phyloP scores from a whole-genome alignment of 2,113 vertebrate genomes.

The Oplegnathus fasciatus region DNA sequence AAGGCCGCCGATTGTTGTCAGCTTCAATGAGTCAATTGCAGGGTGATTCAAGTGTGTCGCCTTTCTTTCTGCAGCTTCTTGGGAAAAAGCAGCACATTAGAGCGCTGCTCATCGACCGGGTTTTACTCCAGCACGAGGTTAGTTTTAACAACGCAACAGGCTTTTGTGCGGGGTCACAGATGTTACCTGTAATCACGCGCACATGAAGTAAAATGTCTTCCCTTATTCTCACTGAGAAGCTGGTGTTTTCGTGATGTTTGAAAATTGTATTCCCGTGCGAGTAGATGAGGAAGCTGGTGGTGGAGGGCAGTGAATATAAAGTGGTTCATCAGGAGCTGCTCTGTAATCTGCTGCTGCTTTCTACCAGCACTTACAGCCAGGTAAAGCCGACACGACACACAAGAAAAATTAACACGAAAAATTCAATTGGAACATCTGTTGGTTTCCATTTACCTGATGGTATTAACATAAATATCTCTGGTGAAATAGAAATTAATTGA shows the following conservation, averaged over 20 bases:
- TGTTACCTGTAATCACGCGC: background rate
- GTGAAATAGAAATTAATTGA: constrained; percentile 16
- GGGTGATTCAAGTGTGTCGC: constrained; percentile 3
- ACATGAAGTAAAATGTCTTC: background rate
- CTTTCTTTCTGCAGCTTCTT: constrained; percentile 87
- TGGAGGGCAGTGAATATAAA: constrained; percentile 96
- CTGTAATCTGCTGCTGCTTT: constrained; percentile 93
- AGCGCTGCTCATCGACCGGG: constrained; percentile 95
- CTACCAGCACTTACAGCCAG: constrained; percentile 97
- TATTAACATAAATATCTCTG: constrained; percentile 15
- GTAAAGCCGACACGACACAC: constrained; percentile 63
- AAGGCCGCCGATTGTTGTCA: constrained; percentile 35
- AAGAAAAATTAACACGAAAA: background rate
- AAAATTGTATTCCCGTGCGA: constrained; percentile 25
- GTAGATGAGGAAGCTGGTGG: constrained; percentile 93
- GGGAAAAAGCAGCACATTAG: constrained; percentile 96
- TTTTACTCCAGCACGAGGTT: constrained; percentile 98
- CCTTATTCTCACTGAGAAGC: background rate
- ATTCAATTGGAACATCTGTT: constrained; percentile 34
- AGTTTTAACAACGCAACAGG: background rate
- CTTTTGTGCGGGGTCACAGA: background rate
- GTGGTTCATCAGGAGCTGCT: constrained; percentile 93
- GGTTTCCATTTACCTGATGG: constrained; percentile 22
- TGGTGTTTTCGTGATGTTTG: background rate
- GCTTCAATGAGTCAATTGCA: constrained; percentile 7